A percentile compares a stretch with the other conserved stretches of the same genome.
Evolutionary conservation across 2,888 invertebrate genomes (phyloP).

Genomic region (Aleiodes testaceus): DNA sequence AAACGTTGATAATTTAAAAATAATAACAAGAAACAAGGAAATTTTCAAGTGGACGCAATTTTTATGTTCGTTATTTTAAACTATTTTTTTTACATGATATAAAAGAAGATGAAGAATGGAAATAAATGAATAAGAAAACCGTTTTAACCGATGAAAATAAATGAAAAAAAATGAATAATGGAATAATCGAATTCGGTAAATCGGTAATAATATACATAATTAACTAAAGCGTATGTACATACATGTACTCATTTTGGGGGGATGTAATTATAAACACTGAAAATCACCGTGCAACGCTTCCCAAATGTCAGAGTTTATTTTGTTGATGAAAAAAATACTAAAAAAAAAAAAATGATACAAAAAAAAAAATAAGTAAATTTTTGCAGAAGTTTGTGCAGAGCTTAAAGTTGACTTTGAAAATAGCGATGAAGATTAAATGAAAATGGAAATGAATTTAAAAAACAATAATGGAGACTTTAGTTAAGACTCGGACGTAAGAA

Average conservation of each 20-base stretch:
- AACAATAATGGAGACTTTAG: slow-evolving; percentile 49
- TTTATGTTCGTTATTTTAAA: slow-evolving; percentile 29
- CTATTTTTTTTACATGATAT: slow-evolving; percentile 25
- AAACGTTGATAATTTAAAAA: slow-evolving; percentile 5
- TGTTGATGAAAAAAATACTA: slow-evolving; percentile 64
- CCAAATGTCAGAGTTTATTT: slow-evolving; percentile 70
- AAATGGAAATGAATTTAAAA: slow-evolving; percentile 34
- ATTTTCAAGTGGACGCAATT: slow-evolving; percentile 14
- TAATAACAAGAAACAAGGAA: slow-evolving; percentile 39
- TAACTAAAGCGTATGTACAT: slow-evolving; percentile 65
- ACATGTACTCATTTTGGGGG: slow-evolving; percentile 56
- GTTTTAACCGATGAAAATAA: slow-evolving; percentile 8
- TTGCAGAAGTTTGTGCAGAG: slow-evolving; percentile 44
- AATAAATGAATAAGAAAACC: slow-evolving; percentile 14
- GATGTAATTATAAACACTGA: slow-evolving; percentile 67
- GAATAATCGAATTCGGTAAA: slow-evolving; percentile 16
- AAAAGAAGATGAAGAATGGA: not conserved
- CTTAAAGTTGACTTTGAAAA: slow-evolving; percentile 54
- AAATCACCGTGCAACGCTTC: slow-evolving; percentile 51
- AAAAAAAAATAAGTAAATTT: slow-evolving; percentile 38
- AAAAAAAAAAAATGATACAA: slow-evolving; percentile 44
- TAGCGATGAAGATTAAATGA: slow-evolving; percentile 44
- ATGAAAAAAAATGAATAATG: slow-evolving; percentile 16
- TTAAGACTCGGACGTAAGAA: slow-evolving; percentile 45
- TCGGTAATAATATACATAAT: slow-evolving; percentile 65